These are phyloP conservation scores for Linurgus olivaceus DNA, from an alignment of 2,797 vertebrate genomes.

Conservation along the genomic window DNA sequence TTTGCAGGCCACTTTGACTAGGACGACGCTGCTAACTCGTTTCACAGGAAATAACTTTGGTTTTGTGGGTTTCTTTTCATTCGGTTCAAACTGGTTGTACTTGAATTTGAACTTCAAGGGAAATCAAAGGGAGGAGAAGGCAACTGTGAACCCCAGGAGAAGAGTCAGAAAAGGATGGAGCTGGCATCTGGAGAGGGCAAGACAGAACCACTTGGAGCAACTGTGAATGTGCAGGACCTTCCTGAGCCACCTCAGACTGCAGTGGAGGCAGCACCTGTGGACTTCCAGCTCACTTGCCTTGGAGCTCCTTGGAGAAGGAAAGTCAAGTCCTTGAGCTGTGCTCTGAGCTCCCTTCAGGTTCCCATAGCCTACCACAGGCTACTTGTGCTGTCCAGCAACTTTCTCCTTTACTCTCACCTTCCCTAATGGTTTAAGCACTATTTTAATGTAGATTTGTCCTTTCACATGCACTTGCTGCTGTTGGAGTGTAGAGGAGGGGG, in stretches of 20 bases:
- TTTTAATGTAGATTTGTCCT: slow-evolving; percentile 12
- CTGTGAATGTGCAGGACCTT: slow-evolving; percentile 56
- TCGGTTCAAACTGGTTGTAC: slow-evolving; percentile 65
- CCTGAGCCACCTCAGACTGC: slow-evolving; percentile 4
- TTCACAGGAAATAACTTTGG: background rate
- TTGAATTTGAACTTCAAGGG: slow-evolving; percentile 70
- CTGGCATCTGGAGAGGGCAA: background rate
- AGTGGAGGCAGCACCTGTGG: background rate
- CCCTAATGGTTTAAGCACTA: slow-evolving; percentile 39
- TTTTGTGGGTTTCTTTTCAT: slow-evolving; percentile 50
- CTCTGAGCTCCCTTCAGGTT: background rate
- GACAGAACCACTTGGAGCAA: slow-evolving; percentile 16
- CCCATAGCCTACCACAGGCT: background rate
- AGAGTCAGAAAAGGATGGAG: background rate
- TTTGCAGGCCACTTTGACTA: background rate
- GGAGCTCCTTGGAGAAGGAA: background rate
- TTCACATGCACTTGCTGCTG: slow-evolving; percentile 31
- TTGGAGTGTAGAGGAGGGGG: background rate
- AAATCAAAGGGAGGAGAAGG: slow-evolving; percentile 45
- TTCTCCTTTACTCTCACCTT: background rate
- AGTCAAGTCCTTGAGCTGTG: background rate
- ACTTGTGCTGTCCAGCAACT: background rate
- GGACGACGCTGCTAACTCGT: slow-evolving; percentile 44
- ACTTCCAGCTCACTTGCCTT: background rate
- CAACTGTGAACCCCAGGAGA: slow-evolving; percentile 10